These are phyloP conservation scores for Pristiophorus japonicus DNA, from an alignment of 2,113 vertebrate species.

Conservation along the genomic window DNA sequence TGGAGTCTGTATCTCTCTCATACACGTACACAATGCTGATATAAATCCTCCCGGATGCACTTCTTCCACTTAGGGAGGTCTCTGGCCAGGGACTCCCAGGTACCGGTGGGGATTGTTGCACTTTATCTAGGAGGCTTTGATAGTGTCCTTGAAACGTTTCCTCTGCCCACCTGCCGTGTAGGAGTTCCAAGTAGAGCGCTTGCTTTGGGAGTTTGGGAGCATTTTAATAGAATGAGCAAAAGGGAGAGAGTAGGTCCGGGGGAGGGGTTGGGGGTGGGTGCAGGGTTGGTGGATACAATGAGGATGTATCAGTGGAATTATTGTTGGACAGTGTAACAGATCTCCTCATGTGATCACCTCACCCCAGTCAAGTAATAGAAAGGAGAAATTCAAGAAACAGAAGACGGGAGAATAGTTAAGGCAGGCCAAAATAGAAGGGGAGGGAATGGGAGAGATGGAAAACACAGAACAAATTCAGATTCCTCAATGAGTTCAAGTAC, in stretches of 20 bases:
- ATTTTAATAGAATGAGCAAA: background rate
- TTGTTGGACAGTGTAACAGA: background rate
- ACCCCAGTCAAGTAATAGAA: background rate
- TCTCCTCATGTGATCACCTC: background rate
- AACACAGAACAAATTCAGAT: background rate
- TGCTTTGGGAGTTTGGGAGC: too few species aligned
- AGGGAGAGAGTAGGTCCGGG: background rate
- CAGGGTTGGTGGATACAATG: background rate
- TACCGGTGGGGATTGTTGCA: too few species aligned
- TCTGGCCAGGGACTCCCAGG: too few species aligned
- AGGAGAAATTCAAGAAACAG: background rate
- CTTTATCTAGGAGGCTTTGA: too few species aligned
- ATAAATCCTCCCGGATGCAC: too few species aligned
- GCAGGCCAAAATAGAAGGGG: background rate
- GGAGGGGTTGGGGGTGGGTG: background rate
- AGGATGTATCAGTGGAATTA: background rate
- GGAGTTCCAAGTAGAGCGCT: too few species aligned
- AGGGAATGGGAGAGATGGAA: background rate
- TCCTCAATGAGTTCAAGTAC: background rate
- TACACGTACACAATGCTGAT: too few species aligned
- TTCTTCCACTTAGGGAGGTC: too few species aligned
- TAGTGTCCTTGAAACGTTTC: too few species aligned
- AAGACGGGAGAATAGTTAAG: background rate
- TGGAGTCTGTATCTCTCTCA: too few species aligned
- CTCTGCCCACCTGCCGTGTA: too few species aligned